Evolutionary conservation across 53 echinoderm and acorn worm species (phyloP).

Genomic region (Holothuria scabra): DNA sequence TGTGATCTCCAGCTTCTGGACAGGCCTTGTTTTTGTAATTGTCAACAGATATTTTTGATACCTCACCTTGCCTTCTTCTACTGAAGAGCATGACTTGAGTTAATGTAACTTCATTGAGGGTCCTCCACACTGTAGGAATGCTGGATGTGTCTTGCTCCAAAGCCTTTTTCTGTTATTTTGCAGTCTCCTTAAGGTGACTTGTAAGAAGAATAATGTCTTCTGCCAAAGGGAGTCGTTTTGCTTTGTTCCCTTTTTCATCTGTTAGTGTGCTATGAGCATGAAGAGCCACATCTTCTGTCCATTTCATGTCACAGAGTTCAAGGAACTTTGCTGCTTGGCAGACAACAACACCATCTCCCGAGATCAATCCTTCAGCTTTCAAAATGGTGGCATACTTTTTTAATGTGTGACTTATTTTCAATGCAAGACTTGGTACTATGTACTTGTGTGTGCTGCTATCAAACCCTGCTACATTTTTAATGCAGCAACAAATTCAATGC

Average conservation of each 20-base stretch:
- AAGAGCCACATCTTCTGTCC: slow-evolving; percentile 53
- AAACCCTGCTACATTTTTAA: slow-evolving; percentile 66
- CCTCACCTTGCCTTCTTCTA: slow-evolving; percentile 46
- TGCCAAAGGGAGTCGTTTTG: slow-evolving; percentile 54
- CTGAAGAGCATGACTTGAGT: slow-evolving; percentile 58
- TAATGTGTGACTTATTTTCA: slow-evolving; percentile 69
- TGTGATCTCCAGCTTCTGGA: slow-evolving; percentile 21
- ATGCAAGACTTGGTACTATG: slow-evolving; percentile 63
- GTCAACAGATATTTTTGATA: slow-evolving; percentile 33
- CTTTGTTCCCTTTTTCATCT: slow-evolving; percentile 48
- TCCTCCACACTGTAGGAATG: slow-evolving; percentile 27
- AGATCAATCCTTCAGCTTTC: no score
- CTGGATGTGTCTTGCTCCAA: not conserved
- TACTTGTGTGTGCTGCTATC: slow-evolving; percentile 51
- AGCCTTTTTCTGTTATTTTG: no score
- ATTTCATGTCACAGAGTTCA: slow-evolving; percentile 60
- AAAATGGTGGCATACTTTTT: slow-evolving; percentile 49
- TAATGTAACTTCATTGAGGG: slow-evolving; percentile 31
- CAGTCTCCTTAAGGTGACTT: slow-evolving; percentile 21
- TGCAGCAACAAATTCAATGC: slow-evolving; percentile 63
- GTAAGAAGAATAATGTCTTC: slow-evolving; percentile 51
- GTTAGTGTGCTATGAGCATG: slow-evolving; percentile 51
- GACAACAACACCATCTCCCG: no score
- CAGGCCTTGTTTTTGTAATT: slow-evolving; percentile 6
- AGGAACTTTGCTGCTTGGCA: slow-evolving; percentile 56